Conservation (phyloP, 2,797 vertebrate genomes). For the Pempheris klunzingeri region DNA sequence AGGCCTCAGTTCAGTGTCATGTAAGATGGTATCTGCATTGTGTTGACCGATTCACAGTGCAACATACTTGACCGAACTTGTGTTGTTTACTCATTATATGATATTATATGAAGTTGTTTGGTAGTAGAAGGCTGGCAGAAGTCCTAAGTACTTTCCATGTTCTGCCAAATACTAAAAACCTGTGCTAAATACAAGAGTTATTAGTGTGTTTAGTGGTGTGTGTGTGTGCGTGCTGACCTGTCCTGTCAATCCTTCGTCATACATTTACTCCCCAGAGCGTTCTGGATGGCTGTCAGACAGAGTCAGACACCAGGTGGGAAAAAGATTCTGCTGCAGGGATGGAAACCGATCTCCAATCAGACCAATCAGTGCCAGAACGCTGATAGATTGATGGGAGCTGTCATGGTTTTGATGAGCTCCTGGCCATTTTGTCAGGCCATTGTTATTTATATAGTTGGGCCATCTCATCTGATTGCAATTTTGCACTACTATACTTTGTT, state of each 20-base stretch:
- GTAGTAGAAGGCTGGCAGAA: conserved; percentile 3
- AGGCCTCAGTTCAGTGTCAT: conserved; percentile 25
- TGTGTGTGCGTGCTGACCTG: conserved; percentile 52
- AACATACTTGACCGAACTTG: neutral
- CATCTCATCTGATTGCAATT: conserved; percentile 84
- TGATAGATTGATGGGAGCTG: conserved; percentile 83
- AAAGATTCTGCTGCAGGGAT: conserved; percentile 66
- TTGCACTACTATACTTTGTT: conserved; percentile 73
- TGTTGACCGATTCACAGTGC: neutral
- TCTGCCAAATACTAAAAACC: conserved; percentile 39
- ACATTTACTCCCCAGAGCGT: conserved; percentile 60
- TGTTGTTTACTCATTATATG: conserved; percentile 15
- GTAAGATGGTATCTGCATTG: conserved; percentile 2
- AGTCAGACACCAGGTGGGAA: conserved; percentile 77
- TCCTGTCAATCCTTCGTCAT: conserved; percentile 67
- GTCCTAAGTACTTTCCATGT: neutral
- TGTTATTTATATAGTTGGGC: conserved; percentile 74
- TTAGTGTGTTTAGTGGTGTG: conserved; percentile 44
- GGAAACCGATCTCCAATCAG: conserved; percentile 79
- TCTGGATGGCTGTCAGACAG: conserved; percentile 64
- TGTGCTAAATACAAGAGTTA: conserved; percentile 44
- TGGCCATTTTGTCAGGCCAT: conserved; percentile 63
- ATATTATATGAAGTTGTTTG: conserved; percentile 26
- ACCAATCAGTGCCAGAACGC: conserved; percentile 69
- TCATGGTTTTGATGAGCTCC: conserved; percentile 76